These are phyloP conservation scores for Xanthorhoe designata DNA, from an alignment of 2,888 invertebrate species.

Conservation along the genomic window DNA sequence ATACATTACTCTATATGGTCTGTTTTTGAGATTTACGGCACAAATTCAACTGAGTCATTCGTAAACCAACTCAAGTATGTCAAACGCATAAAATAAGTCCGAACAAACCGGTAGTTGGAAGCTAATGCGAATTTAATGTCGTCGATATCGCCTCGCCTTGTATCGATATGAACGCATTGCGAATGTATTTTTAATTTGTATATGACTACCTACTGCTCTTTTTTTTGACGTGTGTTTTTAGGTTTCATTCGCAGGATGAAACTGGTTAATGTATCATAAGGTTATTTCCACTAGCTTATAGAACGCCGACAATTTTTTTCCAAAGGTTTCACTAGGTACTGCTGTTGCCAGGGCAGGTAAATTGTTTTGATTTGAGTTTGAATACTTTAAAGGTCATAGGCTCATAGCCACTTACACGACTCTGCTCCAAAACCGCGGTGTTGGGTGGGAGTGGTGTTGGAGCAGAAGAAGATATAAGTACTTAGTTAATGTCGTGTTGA, in stretches of 20 bases:
- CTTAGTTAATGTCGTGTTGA: too few relatives aligned
- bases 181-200: constrained; percentile 48
- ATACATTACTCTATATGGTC: constrained; percentile 7
- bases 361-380: too few relatives aligned
- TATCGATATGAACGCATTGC: constrained; percentile 57
- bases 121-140: constrained; percentile 79
- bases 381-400: too few relatives aligned
- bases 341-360: not conserved
- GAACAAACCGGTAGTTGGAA: constrained; percentile 61
- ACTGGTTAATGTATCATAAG: constrained; percentile 3
- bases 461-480: too few relatives aligned
- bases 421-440: too few relatives aligned
- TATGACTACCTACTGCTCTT: constrained; percentile 36
- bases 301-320: constrained; percentile 5
- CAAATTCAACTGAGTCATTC: constrained; percentile 30
- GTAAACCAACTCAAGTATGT: constrained; percentile 51
- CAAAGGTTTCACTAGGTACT: not conserved
- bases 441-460: too few relatives aligned
- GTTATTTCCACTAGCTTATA: not conserved
- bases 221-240: constrained; percentile 32
- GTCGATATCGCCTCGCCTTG: constrained; percentile 64
- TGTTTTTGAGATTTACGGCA: constrained; percentile 26
- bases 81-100: constrained; percentile 61
- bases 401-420: too few relatives aligned
- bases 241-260: constrained; percentile 18